Percentiles rank a stretch among this genome's conserved stretches.
These are phyloP conservation scores for Celastrina argiolus DNA, from an alignment of 2,888 invertebrate species.

Conservation along the genomic window DNA sequence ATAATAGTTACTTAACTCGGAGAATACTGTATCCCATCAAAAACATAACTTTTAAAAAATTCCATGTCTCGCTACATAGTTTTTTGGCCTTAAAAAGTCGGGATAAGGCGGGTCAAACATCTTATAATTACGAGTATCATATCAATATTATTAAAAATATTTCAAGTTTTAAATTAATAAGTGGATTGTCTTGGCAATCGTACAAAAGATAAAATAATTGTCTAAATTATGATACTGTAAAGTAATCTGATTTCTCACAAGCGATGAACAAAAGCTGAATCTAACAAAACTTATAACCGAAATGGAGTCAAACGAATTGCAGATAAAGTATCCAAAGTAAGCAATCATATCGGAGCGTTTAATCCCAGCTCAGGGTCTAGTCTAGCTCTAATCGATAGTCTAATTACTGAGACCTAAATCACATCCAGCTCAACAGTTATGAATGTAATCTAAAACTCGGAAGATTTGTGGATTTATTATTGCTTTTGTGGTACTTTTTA, in stretches of 20 bases:
- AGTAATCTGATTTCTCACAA: neutral
- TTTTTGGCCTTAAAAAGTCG: no score
- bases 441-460: slow-evolving; percentile 13
- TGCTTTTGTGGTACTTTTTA: neutral
- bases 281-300: neutral
- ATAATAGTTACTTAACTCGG: no score
- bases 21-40: no score
- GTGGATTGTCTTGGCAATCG: no score
- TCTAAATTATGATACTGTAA: no score
- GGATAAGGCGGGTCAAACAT: no score
- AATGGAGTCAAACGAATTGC: slow-evolving; percentile 14
- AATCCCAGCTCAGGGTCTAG: slow-evolving; percentile 7
- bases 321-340: slow-evolving; percentile 16
- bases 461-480: slow-evolving; percentile 11
- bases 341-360: slow-evolving; percentile 15
- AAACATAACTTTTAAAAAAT: no score
- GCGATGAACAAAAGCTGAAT: neutral
- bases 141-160: no score
- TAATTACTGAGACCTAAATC: slow-evolving; percentile 29
- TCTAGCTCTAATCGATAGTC: slow-evolving; percentile 31
- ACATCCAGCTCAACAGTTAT: slow-evolving; percentile 9
- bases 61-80: no score
- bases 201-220: no score
- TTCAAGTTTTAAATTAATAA: no score
- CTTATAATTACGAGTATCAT: no score